Conservation (phyloP, 2,888 invertebrate species). For the Cecidostiba fungosa region DNA sequence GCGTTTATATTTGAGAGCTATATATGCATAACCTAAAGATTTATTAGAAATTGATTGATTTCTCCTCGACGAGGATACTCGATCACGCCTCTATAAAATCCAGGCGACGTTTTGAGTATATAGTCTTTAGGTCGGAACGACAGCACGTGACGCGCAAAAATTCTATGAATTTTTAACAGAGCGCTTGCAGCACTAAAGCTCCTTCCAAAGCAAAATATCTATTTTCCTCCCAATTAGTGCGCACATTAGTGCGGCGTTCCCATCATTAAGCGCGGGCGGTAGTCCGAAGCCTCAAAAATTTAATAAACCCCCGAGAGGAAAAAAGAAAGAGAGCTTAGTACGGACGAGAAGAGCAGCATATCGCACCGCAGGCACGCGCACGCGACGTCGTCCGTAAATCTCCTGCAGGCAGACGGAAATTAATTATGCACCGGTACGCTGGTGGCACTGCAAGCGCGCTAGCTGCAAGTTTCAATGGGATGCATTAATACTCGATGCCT, state of each 20-base stretch:
- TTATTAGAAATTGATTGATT: constrained; percentile 23
- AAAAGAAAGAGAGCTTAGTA: neutral
- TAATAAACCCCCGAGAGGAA: neutral
- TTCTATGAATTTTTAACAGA: constrained; percentile 59
- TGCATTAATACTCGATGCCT: constrained; percentile 64
- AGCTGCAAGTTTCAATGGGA: constrained; percentile 61
- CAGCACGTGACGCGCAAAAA: constrained; percentile 12
- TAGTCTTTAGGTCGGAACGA: too few relatives aligned
- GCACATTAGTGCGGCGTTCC: neutral
- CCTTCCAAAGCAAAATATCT: neutral
- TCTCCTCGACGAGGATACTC: neutral
- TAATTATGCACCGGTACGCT: constrained; percentile 58
- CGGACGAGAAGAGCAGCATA: neutral
- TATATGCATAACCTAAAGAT: neutral
- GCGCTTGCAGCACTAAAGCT: constrained; percentile 20
- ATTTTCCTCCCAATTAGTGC: neutral
- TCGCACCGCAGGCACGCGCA: neutral
- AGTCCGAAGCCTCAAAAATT: neutral
- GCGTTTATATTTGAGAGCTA: neutral
- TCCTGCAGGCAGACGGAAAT: constrained; percentile 57
- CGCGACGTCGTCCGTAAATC: constrained; percentile 37
- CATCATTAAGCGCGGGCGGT: neutral
- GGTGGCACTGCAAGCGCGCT: neutral
- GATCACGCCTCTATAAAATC: neutral
- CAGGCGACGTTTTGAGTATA: too few relatives aligned